Evolutionary conservation across 2,888 invertebrate species (phyloP).

Genomic region (Nomada fucata): DNA sequence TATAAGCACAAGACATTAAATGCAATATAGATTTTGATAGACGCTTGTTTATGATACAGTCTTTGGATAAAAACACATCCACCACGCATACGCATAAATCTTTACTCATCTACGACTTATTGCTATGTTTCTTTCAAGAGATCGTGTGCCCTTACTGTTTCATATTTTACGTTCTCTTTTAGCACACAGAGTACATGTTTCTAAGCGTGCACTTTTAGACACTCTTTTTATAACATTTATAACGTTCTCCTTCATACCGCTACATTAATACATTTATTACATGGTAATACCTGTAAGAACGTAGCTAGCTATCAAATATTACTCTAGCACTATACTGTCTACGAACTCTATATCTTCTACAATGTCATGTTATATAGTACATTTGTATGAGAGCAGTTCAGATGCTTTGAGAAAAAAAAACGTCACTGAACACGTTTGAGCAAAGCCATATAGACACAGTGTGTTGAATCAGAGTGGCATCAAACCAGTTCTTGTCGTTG

Average conservation of each 20-base stretch:
- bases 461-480: slow-evolving; percentile 88
- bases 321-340: slow-evolving; percentile 3
- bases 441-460: slow-evolving; percentile 46
- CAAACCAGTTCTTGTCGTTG: slow-evolving; percentile 93
- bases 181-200: slow-evolving; percentile 32
- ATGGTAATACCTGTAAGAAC: slow-evolving; percentile 46
- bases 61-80: slow-evolving; percentile 70
- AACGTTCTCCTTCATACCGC: slow-evolving; percentile 14
- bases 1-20: slow-evolving; percentile 9
- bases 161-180: slow-evolving; percentile 18
- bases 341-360: slow-evolving; percentile 15
- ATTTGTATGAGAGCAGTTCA: slow-evolving; percentile 20
- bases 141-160: slow-evolving; percentile 27
- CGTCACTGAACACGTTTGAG: slow-evolving; percentile 68
- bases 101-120: slow-evolving; percentile 11
- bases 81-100: slow-evolving; percentile 36
- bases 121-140: slow-evolving; percentile 20
- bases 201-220: slow-evolving; percentile 23
- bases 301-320: background rate
- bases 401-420: background rate
- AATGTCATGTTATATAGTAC: slow-evolving; percentile 34
- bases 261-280: slow-evolving; percentile 40
- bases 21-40: slow-evolving; percentile 25
- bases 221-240: slow-evolving; percentile 13
- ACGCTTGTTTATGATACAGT: slow-evolving; percentile 69